Conservation (phyloP, 2,797 vertebrate genomes). For the Phyllotis vaccarum region DNA sequence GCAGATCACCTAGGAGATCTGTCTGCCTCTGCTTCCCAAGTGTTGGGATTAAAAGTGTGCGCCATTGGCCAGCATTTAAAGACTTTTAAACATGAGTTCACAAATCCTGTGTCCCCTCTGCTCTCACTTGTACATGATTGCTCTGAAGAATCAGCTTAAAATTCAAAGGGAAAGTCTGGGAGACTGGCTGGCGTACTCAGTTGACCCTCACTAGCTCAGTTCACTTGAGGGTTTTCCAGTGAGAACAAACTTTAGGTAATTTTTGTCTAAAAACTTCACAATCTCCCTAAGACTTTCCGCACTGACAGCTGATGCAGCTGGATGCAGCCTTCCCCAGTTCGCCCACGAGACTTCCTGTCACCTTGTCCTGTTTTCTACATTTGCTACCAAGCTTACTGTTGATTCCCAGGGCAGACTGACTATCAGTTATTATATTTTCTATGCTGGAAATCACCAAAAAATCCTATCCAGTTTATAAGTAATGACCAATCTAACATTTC, state of each 20-base stretch:
- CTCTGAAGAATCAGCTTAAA: slow-evolving; percentile 17
- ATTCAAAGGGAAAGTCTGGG: slow-evolving; percentile 37
- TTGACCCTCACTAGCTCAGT: neutral
- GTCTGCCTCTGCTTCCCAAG: neutral
- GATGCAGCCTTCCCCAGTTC: neutral
- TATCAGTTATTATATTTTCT: neutral
- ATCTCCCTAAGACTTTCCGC: neutral
- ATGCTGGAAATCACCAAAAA: slow-evolving; percentile 55
- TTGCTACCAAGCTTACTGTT: neutral
- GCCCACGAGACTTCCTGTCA: neutral
- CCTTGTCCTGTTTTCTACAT: neutral
- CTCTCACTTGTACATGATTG: neutral
- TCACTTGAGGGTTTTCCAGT: neutral
- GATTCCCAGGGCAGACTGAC: neutral
- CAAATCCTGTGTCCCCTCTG: slow-evolving; percentile 5
- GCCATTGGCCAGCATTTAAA: fast-evolving
- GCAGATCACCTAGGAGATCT: neutral
- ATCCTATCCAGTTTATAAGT: slow-evolving; percentile 39
- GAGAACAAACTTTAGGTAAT: neutral
- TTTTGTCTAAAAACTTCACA: slow-evolving; percentile 16
- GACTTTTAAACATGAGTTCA: slow-evolving; percentile 41
- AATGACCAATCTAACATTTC: neutral
- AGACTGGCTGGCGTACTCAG: neutral
- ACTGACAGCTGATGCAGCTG: neutral
- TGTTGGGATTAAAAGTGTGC: neutral